A percentile compares a stretch with the other conserved stretches of the same genome.
Conservation (phyloP, 2,888 invertebrate genomes). For the Drosophila macrospina region DNA sequence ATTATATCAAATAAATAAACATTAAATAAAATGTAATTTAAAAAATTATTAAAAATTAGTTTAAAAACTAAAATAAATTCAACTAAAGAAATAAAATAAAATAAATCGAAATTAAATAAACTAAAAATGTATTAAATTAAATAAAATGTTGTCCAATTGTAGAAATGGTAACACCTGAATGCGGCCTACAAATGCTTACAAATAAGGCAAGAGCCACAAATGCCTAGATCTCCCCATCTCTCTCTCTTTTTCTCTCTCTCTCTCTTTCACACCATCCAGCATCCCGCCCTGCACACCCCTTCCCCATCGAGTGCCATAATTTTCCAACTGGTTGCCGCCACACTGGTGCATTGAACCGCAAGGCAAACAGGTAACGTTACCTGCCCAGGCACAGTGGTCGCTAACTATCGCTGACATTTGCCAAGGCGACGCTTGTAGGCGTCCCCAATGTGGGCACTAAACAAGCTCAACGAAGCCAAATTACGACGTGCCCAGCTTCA, state of each 20-base stretch:
- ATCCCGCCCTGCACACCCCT: neutral
- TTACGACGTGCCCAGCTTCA: conserved; percentile 17
- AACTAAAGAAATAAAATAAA: no score
- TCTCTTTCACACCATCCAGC: no score
- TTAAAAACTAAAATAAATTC: no score
- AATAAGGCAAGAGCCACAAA: conserved; percentile 56
- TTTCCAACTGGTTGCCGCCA: conserved; percentile 72
- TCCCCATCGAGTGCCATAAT: conserved; percentile 63
- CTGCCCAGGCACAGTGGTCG: conserved; percentile 64
- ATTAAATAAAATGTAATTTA: conserved; percentile 40
- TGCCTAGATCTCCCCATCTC: conserved; percentile 13
- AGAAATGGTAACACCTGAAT: conserved; percentile 56
- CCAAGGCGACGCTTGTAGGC: conserved; percentile 34
- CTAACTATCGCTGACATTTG: conserved; percentile 36
- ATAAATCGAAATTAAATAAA: neutral
- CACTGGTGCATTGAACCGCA: conserved; percentile 83
- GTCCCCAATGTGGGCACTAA: conserved; percentile 36
- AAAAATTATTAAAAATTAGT: no score
- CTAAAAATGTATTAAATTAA: conserved; percentile 8
- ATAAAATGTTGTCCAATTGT: conserved; percentile 38
- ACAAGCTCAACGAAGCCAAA: conserved; percentile 22
- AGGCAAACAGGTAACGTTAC: conserved; percentile 83
- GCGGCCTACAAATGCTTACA: conserved; percentile 72
- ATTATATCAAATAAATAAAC: neutral
- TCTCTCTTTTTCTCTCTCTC: no score